Evolutionary conservation across 1,140 invertebrate species (phyloP).

Genomic region (Mizuhopecten yessoensis): DNA sequence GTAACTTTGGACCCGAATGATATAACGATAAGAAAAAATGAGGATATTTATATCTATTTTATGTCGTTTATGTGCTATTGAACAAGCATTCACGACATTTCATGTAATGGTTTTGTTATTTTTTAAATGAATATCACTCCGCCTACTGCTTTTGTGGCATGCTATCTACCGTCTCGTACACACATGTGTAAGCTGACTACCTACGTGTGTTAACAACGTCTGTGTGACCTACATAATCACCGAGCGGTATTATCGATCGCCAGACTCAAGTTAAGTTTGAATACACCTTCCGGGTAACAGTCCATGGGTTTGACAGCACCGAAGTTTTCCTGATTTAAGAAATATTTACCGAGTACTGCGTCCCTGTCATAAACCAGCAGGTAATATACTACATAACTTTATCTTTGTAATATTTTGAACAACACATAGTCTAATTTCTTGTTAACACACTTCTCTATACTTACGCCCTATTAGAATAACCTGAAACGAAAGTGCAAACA

Average conservation of each 20-base stretch:
- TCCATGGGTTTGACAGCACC: not conserved
- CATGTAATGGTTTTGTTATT: too few relatives aligned
- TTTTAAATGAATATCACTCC: too few relatives aligned
- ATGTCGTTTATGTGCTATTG: too few relatives aligned
- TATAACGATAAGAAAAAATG: too few relatives aligned
- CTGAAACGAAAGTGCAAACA: not conserved
- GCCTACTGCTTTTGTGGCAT: too few relatives aligned
- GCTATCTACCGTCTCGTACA: not conserved
- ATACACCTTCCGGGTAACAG: not conserved
- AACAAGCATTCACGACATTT: too few relatives aligned
- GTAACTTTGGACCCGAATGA: too few relatives aligned
- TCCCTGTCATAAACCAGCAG: not conserved
- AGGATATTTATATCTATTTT: too few relatives aligned
- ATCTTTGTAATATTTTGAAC: not conserved
- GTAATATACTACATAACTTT: not conserved
- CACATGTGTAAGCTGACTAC: not conserved
- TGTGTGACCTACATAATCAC: not conserved
- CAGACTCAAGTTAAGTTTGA: not conserved
- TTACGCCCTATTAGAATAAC: not conserved
- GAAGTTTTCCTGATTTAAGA: not conserved
- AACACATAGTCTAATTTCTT: not conserved
- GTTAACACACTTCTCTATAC: not conserved
- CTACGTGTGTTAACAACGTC: not conserved
- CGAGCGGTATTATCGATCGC: too few relatives aligned
- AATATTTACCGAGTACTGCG: not conserved